These are phyloP conservation scores for Drosophila aff. DNA, from an alignment of 1,140 invertebrate species.

Conservation along the genomic window DNA sequence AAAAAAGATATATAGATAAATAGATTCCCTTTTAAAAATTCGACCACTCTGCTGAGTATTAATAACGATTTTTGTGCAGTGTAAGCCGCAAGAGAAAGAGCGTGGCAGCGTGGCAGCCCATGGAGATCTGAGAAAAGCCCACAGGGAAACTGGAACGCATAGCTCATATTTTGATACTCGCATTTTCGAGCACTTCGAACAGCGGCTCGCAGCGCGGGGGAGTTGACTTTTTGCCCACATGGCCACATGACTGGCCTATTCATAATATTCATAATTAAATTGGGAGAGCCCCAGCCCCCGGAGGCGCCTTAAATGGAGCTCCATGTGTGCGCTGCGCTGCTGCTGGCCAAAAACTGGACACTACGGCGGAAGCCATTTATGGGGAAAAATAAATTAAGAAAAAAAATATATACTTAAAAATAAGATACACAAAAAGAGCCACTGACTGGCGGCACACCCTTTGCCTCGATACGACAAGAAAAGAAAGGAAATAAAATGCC, in stretches of 20 bases:
- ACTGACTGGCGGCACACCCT: constrained; percentile 54
- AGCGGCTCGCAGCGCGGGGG: constrained; percentile 2
- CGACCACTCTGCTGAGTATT: not conserved
- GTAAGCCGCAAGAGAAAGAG: constrained; percentile 19
- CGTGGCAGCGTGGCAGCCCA: constrained; percentile 7
- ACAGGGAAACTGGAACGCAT: constrained; percentile 54
- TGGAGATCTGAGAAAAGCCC: constrained; percentile 46
- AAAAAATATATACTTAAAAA: not conserved
- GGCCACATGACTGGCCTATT: constrained; percentile 59
- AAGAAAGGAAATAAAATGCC: constrained; percentile 35
- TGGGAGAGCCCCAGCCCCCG: constrained; percentile 29
- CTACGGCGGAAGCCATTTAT: constrained; percentile 47
- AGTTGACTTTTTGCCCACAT: constrained; percentile 15
- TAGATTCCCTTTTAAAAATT: not conserved
- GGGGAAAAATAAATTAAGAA: constrained; percentile 35
- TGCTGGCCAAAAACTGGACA: constrained; percentile 56
- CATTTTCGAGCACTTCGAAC: constrained; percentile 4
- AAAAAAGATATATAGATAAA: not conserved
- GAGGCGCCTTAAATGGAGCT: constrained; percentile 65
- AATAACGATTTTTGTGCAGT: not conserved
- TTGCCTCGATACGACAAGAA: not conserved
- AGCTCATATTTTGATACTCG: constrained; percentile 45
- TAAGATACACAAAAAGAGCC: constrained; percentile 12
- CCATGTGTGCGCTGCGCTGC: constrained; percentile 30
- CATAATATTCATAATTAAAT: constrained; percentile 44